Conservation (phyloP, 2,888 invertebrate genomes). For the Auanema freiburgensis region DNA sequence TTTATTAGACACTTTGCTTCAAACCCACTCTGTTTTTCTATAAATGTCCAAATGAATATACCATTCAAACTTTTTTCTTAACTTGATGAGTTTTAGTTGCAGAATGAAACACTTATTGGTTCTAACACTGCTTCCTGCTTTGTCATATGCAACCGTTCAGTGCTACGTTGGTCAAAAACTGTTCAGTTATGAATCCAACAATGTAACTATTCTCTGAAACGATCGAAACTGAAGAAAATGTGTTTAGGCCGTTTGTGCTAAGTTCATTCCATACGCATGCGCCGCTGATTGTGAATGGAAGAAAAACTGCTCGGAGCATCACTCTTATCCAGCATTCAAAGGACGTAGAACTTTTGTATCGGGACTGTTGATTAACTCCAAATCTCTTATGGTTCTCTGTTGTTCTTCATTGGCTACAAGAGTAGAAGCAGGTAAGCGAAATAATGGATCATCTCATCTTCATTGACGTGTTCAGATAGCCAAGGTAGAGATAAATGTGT, state of each 20-base stretch:
- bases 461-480: slow-evolving; percentile 25
- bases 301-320: slow-evolving; percentile 47
- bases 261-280: slow-evolving; percentile 54
- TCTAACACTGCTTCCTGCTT: neutral
- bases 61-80: neutral
- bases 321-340: slow-evolving; percentile 49
- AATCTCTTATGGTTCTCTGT: slow-evolving; percentile 56
- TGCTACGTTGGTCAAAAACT: slow-evolving; percentile 62
- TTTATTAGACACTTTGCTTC: slow-evolving; percentile 7
- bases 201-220: slow-evolving; percentile 32
- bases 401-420: slow-evolving; percentile 59
- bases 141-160: slow-evolving; percentile 44
- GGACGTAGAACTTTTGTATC: slow-evolving; percentile 60
- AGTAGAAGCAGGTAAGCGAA: slow-evolving; percentile 43
- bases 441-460: neutral
- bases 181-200: slow-evolving; percentile 59
- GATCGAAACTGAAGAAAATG: neutral
- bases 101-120: slow-evolving; percentile 5
- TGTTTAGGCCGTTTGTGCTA: slow-evolving; percentile 58
- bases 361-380: slow-evolving; percentile 56
- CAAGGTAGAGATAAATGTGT: slow-evolving; percentile 45
- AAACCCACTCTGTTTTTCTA: slow-evolving; percentile 17
- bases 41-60: slow-evolving; percentile 5
- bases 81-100: neutral
- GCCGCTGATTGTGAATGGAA: slow-evolving; percentile 58